These are phyloP conservation scores for Ailurus styani DNA, from an alignment of 2,113 vertebrate species.

Conservation along the genomic window DNA sequence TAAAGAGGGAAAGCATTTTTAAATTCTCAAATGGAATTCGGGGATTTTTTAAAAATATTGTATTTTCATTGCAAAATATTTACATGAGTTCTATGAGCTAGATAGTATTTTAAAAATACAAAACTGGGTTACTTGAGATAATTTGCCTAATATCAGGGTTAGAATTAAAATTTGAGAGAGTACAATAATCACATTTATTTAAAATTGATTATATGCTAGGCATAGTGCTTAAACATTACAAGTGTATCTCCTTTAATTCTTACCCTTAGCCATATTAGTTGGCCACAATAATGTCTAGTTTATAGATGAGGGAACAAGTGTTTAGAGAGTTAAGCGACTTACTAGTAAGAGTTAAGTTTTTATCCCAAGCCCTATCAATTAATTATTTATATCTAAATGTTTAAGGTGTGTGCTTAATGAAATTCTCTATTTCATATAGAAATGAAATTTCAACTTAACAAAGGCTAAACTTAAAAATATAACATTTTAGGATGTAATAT, in stretches of 20 bases:
- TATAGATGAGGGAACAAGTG: not conserved
- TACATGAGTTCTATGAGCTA: not conserved
- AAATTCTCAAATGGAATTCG: not conserved
- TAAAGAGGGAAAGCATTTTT: not conserved
- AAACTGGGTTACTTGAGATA: conserved; percentile 14
- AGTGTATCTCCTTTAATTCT: not conserved
- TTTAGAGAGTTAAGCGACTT: conserved; percentile 6
- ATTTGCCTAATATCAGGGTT: not conserved
- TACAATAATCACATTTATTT: conserved; percentile 31
- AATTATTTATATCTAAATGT: conserved; percentile 31
- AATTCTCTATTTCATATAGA: conserved; percentile 26
- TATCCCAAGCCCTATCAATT: not conserved
- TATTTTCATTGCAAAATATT: conserved; percentile 14
- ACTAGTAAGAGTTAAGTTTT: not conserved
- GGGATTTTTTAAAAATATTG: not conserved
- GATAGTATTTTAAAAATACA: not conserved
- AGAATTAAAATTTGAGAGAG: conserved; percentile 23
- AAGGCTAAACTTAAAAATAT: conserved; percentile 5
- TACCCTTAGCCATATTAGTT: not conserved
- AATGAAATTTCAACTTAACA: conserved; percentile 28
- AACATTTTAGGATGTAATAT: not conserved
- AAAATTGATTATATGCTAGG: not conserved
- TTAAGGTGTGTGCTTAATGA: not conserved
- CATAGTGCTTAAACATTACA: not conserved
- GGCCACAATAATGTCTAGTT: conserved; percentile 24